phyloP scores from a whole-genome alignment of 2,888 invertebrate species.

The Drosophila phalerata region DNA sequence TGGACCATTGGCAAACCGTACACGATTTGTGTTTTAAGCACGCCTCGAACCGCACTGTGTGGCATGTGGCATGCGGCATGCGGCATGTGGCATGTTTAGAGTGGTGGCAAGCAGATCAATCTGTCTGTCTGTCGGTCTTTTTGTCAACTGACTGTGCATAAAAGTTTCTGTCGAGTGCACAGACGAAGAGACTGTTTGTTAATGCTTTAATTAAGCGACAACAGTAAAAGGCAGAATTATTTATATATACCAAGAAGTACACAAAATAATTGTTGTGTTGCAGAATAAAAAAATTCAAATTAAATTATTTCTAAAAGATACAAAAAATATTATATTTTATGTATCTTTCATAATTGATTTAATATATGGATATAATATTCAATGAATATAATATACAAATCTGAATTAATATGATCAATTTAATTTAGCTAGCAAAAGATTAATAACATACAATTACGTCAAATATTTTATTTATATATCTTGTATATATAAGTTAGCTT shows the following conservation, averaged over 20 bases:
- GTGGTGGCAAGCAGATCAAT: constrained; percentile 9
- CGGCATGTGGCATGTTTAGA: neutral
- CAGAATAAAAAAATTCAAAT: neutral
- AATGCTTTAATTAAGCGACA: constrained; percentile 60
- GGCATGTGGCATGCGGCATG: neutral
- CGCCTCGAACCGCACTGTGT: constrained; percentile 40
- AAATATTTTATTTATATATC: too few relatives aligned
- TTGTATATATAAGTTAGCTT: too few relatives aligned
- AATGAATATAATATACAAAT: too few relatives aligned
- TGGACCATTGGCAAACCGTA: constrained; percentile 55
- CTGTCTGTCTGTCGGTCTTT: constrained; percentile 3
- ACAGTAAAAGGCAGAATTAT: neutral
- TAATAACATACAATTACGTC: too few relatives aligned
- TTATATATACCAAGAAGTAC: neutral
- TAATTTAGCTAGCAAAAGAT: too few relatives aligned
- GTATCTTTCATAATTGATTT: too few relatives aligned
- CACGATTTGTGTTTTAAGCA: constrained; percentile 62
- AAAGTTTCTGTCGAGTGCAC: constrained; percentile 27
- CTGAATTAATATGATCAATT: too few relatives aligned
- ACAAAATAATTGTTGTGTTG: neutral
- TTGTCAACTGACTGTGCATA: constrained; percentile 16
- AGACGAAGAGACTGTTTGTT: constrained; percentile 28
- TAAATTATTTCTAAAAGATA: neutral
- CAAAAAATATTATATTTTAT: too few relatives aligned
- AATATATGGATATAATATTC: too few relatives aligned